phyloP scores from a whole-genome alignment of 2,888 invertebrate genomes.

The Atherix ibis region DNA sequence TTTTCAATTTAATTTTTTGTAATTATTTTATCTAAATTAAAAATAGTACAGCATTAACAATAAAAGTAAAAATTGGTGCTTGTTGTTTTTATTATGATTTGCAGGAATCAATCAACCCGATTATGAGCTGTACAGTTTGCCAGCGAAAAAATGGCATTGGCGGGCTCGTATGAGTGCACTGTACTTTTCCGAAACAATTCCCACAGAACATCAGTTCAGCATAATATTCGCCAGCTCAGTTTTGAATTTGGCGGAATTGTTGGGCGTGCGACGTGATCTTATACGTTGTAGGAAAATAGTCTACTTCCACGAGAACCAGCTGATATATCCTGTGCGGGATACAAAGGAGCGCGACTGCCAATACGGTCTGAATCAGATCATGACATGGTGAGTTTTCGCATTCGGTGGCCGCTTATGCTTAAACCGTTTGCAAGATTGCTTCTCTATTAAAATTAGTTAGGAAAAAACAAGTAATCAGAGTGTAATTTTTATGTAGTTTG shows the following conservation, averaged over 20 bases:
- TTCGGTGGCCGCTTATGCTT: neutral
- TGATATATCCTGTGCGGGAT: slow-evolving; percentile 50
- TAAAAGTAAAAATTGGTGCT: too few species aligned
- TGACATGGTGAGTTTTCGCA: slow-evolving; percentile 39
- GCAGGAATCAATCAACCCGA: slow-evolving; percentile 24
- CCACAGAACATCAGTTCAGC: slow-evolving; percentile 36
- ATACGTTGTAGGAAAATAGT: slow-evolving; percentile 42
- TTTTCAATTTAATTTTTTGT: too few species aligned
- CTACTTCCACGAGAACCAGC: slow-evolving; percentile 66
- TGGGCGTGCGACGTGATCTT: slow-evolving; percentile 50
- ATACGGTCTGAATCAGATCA: slow-evolving; percentile 58
- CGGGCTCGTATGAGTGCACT: slow-evolving; percentile 50
- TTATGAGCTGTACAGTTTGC: slow-evolving; percentile 38
- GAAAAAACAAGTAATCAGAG: too few species aligned
- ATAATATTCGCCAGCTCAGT: slow-evolving; percentile 52
- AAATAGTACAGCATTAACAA: too few species aligned
- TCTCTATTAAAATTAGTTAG: neutral
- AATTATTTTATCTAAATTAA: too few species aligned
- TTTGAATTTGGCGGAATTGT: slow-evolving; percentile 49
- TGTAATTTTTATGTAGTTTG: too few species aligned
- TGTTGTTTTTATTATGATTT: too few species aligned
- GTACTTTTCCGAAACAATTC: slow-evolving; percentile 43
- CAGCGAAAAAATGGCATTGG: slow-evolving; percentile 68
- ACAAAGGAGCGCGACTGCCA: slow-evolving; percentile 55
- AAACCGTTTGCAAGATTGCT: neutral